Evolutionary conservation across 2,113 vertebrate genomes (phyloP).

Genomic region (Lycaon pictus): DNA sequence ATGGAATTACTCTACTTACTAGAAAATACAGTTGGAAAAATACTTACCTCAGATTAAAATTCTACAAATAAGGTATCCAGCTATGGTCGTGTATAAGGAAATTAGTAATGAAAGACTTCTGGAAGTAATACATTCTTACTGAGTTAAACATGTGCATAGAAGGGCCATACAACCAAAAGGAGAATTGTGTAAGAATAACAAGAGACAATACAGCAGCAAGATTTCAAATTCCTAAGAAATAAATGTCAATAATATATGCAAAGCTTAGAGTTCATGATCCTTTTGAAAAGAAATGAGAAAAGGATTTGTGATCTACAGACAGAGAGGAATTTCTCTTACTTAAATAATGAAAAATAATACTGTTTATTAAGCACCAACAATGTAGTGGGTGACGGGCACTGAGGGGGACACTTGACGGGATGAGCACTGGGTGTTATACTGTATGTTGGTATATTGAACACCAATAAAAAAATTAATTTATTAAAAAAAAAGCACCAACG

Average conservation of each 20-base stretch:
- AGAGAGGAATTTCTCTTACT: not conserved
- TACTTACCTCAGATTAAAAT: constrained; percentile 29
- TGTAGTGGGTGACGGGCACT: too few relatives aligned
- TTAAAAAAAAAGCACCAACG: not conserved
- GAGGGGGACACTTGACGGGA: too few relatives aligned
- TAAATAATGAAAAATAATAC: constrained; percentile 20
- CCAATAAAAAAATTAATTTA: too few relatives aligned
- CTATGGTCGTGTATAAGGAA: not conserved
- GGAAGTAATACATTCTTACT: not conserved
- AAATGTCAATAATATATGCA: not conserved
- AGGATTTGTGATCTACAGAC: not conserved
- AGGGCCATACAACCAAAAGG: not conserved
- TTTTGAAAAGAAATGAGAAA: constrained; percentile 58
- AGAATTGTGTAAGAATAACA: not conserved
- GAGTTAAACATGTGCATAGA: constrained; percentile 3
- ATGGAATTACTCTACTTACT: not conserved
- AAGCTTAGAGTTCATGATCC: not conserved
- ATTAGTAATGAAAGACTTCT: not conserved
- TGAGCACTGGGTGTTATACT: too few relatives aligned
- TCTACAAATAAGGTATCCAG: not conserved
- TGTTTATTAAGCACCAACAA: constrained; percentile 19
- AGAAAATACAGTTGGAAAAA: constrained; percentile 15
- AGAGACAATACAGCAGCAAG: not conserved
- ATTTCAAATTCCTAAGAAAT: not conserved
- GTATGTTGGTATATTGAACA: too few relatives aligned